phyloP scores from a whole-genome alignment of 2,113 vertebrate species.

The Sceloporus tristichus region DNA sequence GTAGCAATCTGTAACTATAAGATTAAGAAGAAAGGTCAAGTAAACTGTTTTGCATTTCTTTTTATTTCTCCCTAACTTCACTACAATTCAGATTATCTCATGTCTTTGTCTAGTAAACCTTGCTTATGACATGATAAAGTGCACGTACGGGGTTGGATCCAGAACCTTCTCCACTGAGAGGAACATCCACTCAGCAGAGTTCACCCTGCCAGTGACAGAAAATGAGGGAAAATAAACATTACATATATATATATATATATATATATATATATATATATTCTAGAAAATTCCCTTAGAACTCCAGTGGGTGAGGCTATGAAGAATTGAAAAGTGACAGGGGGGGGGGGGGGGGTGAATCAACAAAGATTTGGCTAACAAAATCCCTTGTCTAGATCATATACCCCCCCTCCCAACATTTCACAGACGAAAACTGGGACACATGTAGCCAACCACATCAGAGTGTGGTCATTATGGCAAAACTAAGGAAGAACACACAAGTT shows the following conservation, averaged over 20 bases:
- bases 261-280: no score
- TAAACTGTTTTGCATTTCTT: neutral
- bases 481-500: no score
- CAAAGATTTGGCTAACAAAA: neutral
- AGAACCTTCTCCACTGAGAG: neutral
- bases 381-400: neutral
- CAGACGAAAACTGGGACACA: no score
- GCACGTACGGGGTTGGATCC: neutral
- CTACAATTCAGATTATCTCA: neutral
- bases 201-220: neutral
- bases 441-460: no score
- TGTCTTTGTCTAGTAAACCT: neutral
- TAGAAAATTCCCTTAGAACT: neutral
- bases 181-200: neutral
- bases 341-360: neutral
- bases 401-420: no score
- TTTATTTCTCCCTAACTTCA: neutral
- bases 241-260: no score
- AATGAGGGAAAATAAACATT: neutral
- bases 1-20: no score
- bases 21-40: no score
- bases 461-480: no score
- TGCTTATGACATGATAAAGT: neutral
- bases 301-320: neutral
- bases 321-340: neutral